These are phyloP conservation scores for Pollenia griseotomentosa DNA, from an alignment of 2,888 invertebrate genomes.

Conservation along the genomic window DNA sequence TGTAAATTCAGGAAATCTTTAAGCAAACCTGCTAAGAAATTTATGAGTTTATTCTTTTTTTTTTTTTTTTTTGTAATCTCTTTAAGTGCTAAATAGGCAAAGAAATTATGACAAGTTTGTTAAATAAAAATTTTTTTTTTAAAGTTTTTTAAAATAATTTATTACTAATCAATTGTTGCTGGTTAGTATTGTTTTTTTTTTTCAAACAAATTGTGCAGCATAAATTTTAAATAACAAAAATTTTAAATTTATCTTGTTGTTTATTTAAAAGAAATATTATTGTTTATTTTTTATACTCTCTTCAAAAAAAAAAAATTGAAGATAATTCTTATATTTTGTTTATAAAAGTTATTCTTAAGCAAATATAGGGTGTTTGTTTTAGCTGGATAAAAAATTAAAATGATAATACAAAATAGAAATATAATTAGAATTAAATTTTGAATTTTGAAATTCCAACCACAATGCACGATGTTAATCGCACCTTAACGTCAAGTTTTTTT, in stretches of 20 bases:
- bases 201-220: constrained; percentile 15
- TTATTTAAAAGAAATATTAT: background rate
- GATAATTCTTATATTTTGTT: background rate
- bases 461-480: no score
- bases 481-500: no score
- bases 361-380: background rate
- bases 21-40: constrained; percentile 10
- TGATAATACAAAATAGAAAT: background rate
- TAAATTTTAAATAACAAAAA: constrained; percentile 15
- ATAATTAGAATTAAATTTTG: background rate
- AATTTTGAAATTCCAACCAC: no score
- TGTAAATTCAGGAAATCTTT: constrained; percentile 26
- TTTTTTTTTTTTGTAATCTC: fast-evolving
- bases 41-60: background rate
- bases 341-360: background rate
- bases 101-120: constrained; percentile 47
- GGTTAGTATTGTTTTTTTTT: background rate
- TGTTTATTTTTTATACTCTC: background rate
- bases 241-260: constrained; percentile 1
- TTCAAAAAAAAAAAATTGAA: background rate
- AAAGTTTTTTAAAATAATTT: constrained; percentile 19
- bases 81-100: constrained; percentile 55
- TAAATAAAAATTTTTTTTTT: background rate
- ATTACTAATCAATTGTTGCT: constrained; percentile 26
- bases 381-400: no score